Base-by-base conservation (phyloP, 2,113 vertebrate species). In the Gymnorhina tibicen region DNA sequence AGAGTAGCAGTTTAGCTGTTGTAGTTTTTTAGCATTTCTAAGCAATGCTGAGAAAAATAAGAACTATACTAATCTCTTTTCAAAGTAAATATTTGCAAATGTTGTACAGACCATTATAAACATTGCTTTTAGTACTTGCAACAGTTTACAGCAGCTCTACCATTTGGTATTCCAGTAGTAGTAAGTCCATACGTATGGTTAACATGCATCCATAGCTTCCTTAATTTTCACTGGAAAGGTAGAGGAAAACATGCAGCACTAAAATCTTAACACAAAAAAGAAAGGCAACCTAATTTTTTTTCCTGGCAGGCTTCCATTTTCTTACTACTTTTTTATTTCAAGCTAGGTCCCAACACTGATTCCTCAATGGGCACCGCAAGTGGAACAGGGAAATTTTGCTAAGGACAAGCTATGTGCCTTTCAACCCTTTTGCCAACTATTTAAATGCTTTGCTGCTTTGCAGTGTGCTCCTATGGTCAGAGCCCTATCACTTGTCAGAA, bases 381-480 rank as follows among this genome's bases (percentile, higher is more conserved):
- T 81, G 60, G 80, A 87, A 69, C 87, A 96, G 91, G 96, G 92
- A 96, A 91, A 87, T 91, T 77, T 55, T 93, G 87, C 93, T 95
- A 78, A 96, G 95, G 83, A 95, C 82, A 74, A 97, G 97, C 96
- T 94, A 94, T 93, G 97, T 98, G 98, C 98, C 98, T 98, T 98
- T 96, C 91, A 91, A 93, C 89, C 76, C 76, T 94, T 96, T 92
- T 93, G 94, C 91, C 95, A 95, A 64, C 76, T 91, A 8, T 91
- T 84, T 88, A 91, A 95, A 93, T 55, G 73, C 89, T 78, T 93
- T 81, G 42, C 50, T 97, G 87, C 89, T 89, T 87, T 92, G 82
- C 72, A 76, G 79, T 58, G 20, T 46, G 56, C 72, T 81, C 35
- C 83, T 78, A 1, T 59, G 83, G 83, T 81, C 93, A 93, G 92